Conservation (phyloP, 92 coral and sea anemone species). For the Actinostola sp. region DNA sequence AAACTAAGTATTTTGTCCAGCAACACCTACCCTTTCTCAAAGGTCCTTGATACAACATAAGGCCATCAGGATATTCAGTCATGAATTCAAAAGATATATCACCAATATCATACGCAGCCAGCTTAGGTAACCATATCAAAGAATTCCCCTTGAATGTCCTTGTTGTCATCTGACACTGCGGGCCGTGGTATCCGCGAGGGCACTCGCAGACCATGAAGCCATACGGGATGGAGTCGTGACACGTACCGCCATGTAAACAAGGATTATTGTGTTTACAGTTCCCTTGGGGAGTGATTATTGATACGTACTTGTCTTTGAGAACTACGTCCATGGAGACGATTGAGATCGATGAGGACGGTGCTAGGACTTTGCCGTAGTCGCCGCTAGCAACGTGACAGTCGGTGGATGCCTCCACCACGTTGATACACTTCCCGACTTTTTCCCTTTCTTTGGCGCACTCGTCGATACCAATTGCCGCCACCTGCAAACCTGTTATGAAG, state of each 20-base stretch:
- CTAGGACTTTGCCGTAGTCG: conserved; percentile 80
- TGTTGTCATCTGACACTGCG: conserved; percentile 75
- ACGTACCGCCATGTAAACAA: conserved; percentile 82
- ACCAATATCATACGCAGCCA: conserved; percentile 69
- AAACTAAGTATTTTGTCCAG: neutral
- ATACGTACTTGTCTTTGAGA: conserved; percentile 56
- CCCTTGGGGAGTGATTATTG: conserved; percentile 47
- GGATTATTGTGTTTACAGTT: conserved; percentile 57
- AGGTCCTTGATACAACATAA: conserved; percentile 84
- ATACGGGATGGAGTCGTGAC: conserved; percentile 72
- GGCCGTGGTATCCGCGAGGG: conserved; percentile 68
- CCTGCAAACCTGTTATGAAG: conserved; percentile 36
- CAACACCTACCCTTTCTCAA: conserved; percentile 40
- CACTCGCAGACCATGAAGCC: conserved; percentile 77
- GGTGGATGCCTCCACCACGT: conserved; percentile 62
- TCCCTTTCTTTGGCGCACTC: conserved; percentile 79
- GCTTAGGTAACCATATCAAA: conserved; percentile 63
- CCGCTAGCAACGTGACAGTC: conserved; percentile 89
- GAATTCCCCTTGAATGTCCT: conserved; percentile 71
- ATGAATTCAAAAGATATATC: conserved; percentile 65
- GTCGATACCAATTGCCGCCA: conserved; percentile 82
- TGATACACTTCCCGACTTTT: conserved; percentile 79
- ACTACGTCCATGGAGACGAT: conserved; percentile 81
- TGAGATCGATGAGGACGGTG: conserved; percentile 61
- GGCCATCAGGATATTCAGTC: conserved; percentile 63